A percentile compares a stretch with the other conserved stretches of the same genome.
These are phyloP conservation scores for Epistrophe eligans DNA, from an alignment of 2,888 invertebrate species.

Conservation along the genomic window DNA sequence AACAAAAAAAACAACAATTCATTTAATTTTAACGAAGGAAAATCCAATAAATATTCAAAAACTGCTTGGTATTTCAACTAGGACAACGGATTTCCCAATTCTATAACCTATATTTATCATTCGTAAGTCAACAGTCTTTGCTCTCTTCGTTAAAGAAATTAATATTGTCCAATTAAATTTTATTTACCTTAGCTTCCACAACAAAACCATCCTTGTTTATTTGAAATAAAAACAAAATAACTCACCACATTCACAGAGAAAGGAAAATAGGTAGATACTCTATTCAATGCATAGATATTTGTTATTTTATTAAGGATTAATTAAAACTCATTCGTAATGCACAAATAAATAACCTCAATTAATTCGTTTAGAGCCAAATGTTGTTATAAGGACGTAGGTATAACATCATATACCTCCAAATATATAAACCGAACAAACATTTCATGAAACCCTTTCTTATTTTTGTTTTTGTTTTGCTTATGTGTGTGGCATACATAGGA, in stretches of 20 bases:
- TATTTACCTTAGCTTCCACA: not conserved
- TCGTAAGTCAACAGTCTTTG: not conserved
- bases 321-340: constrained; percentile 41
- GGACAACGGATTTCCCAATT: not conserved
- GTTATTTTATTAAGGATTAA: constrained; percentile 48
- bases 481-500: not conserved
- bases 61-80: not conserved
- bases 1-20: too few relatives aligned
- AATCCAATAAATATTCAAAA: too few relatives aligned
- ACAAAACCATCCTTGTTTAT: not conserved
- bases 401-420: too few relatives aligned
- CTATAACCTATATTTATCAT: not conserved
- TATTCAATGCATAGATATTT: not conserved
- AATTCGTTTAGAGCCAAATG: not conserved
- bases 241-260: not conserved
- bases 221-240: not conserved
- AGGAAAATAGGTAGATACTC: not conserved
- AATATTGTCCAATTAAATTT: not conserved
- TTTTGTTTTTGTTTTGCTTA: not conserved
- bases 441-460: too few relatives aligned
- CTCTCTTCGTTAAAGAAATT: not conserved
- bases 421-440: too few relatives aligned
- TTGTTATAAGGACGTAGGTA: constrained; percentile 4
- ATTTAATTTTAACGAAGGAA: too few relatives aligned
- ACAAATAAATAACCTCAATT: constrained; percentile 38